Base-by-base conservation (phyloP, 2,113 vertebrate species). In the Psittacus erithacus region DNA sequence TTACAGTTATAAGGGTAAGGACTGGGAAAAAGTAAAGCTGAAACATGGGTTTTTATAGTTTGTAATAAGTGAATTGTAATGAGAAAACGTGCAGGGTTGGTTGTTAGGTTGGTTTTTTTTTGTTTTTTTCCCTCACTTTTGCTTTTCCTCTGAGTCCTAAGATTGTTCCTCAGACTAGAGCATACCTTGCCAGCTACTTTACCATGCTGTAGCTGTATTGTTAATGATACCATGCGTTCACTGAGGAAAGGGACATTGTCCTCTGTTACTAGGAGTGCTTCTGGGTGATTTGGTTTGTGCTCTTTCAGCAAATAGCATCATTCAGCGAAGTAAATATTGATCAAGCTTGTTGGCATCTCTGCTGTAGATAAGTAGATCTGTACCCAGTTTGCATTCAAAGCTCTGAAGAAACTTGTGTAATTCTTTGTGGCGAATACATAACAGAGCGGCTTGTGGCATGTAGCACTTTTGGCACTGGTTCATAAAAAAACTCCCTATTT, bases 201-300 rank as follows among this genome's bases (percentile, higher is more conserved):
- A 1, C 0, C 0, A 0, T 35, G 8, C 14, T 53, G 11, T 49
- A 49, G 55, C 35, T 89, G 46, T 59, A 23, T 7, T 47, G 19
- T 20, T 81, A 41, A 7, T 60, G 43, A 20, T 76, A 13, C 6
- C 23, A 2, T 31, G 52, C 47, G 8, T 11, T 82, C 5, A 13
- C 0, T 44, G 50, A 65, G 47, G 62, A 85, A 57, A 60, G 70
- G 31, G 69, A 6, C 57, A 0, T 0, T 88, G 67, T 67, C 18
- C 16, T 74, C 13, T 86, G 31, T 63, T 70, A 27, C 31, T 25
- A 2, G 2, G 31, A 68, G 46, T 64, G 62, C 50, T 76, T 79
- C 74, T 94, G 50, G 10, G 16, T 87, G 57, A 31, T 85, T 13
- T 60, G 35, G 11, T 43, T 68, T 90, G 18, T 47, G 15, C 9